Conservation (phyloP, 1,140 invertebrate species). For the Phortica variegata region DNA sequence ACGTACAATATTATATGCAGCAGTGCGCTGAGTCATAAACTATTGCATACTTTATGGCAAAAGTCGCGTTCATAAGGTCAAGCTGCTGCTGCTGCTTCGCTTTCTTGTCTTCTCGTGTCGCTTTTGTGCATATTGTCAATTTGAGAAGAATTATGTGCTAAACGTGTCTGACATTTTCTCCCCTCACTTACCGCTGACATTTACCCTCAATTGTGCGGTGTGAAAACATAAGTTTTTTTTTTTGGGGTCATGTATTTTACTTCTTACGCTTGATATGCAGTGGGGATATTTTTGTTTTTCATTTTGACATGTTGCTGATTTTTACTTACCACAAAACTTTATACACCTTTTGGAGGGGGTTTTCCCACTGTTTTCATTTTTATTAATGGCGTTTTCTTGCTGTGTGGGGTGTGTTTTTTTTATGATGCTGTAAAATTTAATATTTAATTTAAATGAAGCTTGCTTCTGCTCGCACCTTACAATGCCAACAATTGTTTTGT, state of each 20-base stretch:
- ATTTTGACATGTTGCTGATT: no score
- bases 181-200: not conserved
- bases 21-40: not conserved
- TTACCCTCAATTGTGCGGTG: not conserved
- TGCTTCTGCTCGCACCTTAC: no score
- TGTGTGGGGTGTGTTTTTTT: slow-evolving; percentile 10
- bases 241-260: not conserved
- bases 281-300: no score
- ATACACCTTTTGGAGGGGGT: no score
- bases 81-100: no score
- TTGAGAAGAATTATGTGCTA: slow-evolving; percentile 7
- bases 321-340: not conserved
- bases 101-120: no score
- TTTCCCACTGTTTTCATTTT: no score
- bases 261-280: no score
- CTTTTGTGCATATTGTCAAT: slow-evolving; percentile 7
- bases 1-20: not conserved
- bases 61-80: not conserved
- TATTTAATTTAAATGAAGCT: slow-evolving; percentile 40
- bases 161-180: slow-evolving; percentile 4
- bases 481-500: no score
- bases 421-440: slow-evolving; percentile 46
- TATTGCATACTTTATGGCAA: no score
- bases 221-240: not conserved
- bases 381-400: no score